Base-by-base conservation (phyloP, 2,113 vertebrate species). In the Tragulus kanchil region DNA sequence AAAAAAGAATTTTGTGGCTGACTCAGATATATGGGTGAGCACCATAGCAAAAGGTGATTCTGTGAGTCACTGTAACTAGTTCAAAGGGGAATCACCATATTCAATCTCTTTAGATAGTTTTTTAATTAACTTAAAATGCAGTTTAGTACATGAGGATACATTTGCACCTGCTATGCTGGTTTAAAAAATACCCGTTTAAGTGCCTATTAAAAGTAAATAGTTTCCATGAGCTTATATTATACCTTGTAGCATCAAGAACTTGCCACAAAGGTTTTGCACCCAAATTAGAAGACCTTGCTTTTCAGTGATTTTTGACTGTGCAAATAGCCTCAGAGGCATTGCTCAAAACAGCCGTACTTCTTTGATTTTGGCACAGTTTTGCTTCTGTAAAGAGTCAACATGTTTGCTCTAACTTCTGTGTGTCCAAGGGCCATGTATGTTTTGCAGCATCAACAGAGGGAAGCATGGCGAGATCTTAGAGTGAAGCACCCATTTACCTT, bases 121-220 rank as follows among this genome's bases (percentile, higher is more conserved):
- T 93, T 84, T n/a, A 95, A 88, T 93, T 90, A 86, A 64, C 13
- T 42, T 78, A 67, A 86, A 93, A 71, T 90, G 56, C 26, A 89
- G 16, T 50, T 89, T 87, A 58, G 42, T 36, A 73, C 23, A 59
- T 83, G 45, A 79, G 50, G 36, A 89, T 62, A 52, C 56, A 56
- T 73, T 85, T 93, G 36, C 17, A 91, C 79, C 67, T 83, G 64
- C 78, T 92, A 19, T 65, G 36, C 16, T 31, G 5, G 5, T 93
- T 26, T 73, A 26, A 79, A 73, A 85, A 58, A 89, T 17, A 61
- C 19, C 2, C 61, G 96, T 83, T 73, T 73, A 73, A 73, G 69
- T 25, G 42, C 21, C 23, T 73, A 81, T 75, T 79, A 65, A 75
- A 65, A 93, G n/a, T 61, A 93, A 90, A 91, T 17, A 71, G 13